Evolutionary conservation across 2,113 vertebrate genomes (phyloP).

Genomic region (Phyllostomus discolor): DNA sequence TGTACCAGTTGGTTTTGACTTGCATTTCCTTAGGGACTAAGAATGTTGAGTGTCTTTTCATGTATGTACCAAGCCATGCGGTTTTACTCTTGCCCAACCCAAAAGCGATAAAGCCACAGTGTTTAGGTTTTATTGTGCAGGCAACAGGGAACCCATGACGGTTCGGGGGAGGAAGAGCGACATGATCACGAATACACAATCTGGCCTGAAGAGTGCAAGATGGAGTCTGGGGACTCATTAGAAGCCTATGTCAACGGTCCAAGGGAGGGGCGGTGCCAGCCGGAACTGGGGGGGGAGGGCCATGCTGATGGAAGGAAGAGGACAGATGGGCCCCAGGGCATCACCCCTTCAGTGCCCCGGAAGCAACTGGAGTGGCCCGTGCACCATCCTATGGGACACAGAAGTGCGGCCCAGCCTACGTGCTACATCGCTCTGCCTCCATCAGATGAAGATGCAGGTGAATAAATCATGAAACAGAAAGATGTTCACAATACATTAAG

Average conservation of each 20-base stretch:
- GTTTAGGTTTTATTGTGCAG: neutral
- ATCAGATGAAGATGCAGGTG: neutral
- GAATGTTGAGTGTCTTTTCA: neutral
- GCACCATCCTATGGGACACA: accelerated
- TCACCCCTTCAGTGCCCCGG: neutral
- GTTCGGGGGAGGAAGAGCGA: neutral
- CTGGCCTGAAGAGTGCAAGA: neutral
- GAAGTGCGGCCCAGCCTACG: accelerated
- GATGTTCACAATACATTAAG: neutral
- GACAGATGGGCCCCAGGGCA: neutral
- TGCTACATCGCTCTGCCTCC: neutral
- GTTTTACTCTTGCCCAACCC: neutral
- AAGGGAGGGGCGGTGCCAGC: neutral
- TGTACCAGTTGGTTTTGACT: neutral
- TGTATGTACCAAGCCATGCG: neutral
- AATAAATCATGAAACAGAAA: constrained; percentile 43
- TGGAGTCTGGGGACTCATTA: neutral
- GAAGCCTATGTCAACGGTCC: neutral
- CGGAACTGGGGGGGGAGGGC: neutral
- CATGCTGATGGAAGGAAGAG: neutral
- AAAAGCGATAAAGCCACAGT: neutral
- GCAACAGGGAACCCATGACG: neutral
- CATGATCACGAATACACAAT: neutral
- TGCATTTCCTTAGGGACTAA: neutral
- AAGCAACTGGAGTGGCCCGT: neutral